Evolutionary conservation across 2,113 vertebrate genomes (phyloP), one percentile per base, ranked within the genome.

Genomic region (Oryzias melastigma): DNA sequence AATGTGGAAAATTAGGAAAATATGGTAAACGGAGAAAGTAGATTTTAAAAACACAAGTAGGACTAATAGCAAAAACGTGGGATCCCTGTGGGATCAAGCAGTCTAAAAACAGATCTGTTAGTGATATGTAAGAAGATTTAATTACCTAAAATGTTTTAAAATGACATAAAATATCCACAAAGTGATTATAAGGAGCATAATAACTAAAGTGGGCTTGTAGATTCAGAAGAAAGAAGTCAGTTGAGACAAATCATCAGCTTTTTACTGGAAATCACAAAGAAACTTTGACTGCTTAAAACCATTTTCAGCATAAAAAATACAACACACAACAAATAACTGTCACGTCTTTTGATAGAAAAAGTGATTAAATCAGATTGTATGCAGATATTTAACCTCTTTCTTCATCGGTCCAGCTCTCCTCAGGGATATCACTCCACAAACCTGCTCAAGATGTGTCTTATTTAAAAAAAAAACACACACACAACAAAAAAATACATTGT

Each of bases 381-480:
- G 2, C 40, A 42, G 19, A 68, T 63, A 51, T 16, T 75, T 77
- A 75, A 83, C 67, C 63, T 63, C 58, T 10, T 52, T 62, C 48
- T 75, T 64, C 78, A 75, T 2, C 76, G 66, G 40, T 25, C 45
- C 61, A 56, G 62, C 52, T 74, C 84, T 92, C 93, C 92, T 91
- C 90, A 92, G 86, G 91, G 88, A 88, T 91, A 92, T 91, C 92
- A 85, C 52, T 79, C 80, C 52, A 62, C 88, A 79, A 2, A 68
- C 57, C 82, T 74, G 78, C 68, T 77, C 89, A 90, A 87, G 77
- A 80, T 75, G 60, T 81, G 86, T 85, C 92, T 90, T 85, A 90
- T 86, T 80, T 47, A 75, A 83, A 85, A 71, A 22, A 22, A 22
- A 22, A 22, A 22, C 2, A 22, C 22, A 22, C 3, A 22, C 22